Evolutionary conservation across 2,888 invertebrate genomes (phyloP), one percentile per base, ranked within the genome.

Genomic region (Stramonita haemastoma): DNA sequence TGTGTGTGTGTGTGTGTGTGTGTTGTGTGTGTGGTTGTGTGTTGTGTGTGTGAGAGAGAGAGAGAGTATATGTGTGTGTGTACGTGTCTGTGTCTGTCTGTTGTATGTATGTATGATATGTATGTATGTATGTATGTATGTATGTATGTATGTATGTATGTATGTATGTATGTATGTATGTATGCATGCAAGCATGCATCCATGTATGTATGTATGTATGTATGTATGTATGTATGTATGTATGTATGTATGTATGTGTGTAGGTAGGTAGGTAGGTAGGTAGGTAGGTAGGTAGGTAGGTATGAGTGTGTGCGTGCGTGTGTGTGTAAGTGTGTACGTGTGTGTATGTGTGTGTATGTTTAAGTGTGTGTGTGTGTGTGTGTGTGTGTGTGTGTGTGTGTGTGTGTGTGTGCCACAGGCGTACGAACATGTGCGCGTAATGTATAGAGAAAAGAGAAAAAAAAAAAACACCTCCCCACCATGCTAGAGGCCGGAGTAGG

Each of bases 321-420:
- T 81, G 36, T 81, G 34, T 81, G 79, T 29, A 36, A 36, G 81
- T 81, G 81, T 81, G 81, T 34, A 36, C 36, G 81, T 36, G 81
- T 81, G 19, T 29, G 81, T 81, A 5, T 70, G 70, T 70, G 15
- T 70, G 70, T 70, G 15, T 70, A 22, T 70, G 70, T 70, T 5
- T 70, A 17, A 5, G 22, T 70, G 11, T 22, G 70, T 70, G 70
- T 70, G 11, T 70, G 15, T 26, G 70, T 26, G 70, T 26, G 70
- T 26, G 22, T 17, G 70, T 70, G 22, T 70, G 70, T 70, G 26
- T 26, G 70, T 70, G 15, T 70, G 81, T 81, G 81, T 81, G 36
- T 22, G 36, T 81, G 81, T 36, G 36, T 81, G 36, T 81, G 34
- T 81, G 36, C 70, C 22, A 26, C 26, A 26, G 11, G 26, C 8